phyloP scores from a whole-genome alignment of 2,797 vertebrate species.

The Catharus ustulatus region DNA sequence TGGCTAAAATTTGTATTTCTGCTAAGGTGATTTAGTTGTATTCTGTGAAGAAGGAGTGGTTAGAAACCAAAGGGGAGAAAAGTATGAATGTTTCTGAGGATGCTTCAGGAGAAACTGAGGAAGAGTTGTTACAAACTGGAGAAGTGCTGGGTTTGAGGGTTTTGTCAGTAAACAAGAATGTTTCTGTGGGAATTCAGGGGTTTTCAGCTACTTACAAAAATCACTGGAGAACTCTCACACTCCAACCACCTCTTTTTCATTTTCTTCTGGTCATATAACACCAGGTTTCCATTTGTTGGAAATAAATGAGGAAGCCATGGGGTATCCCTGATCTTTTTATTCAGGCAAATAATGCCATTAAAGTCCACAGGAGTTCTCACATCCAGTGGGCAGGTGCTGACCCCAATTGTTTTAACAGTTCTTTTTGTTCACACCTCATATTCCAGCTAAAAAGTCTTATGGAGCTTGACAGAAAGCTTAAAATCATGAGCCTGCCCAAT shows the following conservation, averaged over 20 bases:
- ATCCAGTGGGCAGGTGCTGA: slow-evolving; percentile 63
- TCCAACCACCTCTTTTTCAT: slow-evolving; percentile 27
- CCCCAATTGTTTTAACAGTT: slow-evolving; percentile 65
- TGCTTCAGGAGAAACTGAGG: neutral
- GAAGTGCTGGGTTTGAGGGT: neutral
- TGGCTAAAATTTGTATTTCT: slow-evolving; percentile 43
- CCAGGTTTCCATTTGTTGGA: slow-evolving; percentile 61
- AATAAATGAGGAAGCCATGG: slow-evolving; percentile 50
- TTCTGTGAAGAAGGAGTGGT: neutral
- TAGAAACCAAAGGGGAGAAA: slow-evolving; percentile 6
- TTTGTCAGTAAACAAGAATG: neutral
- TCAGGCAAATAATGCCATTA: slow-evolving; percentile 25
- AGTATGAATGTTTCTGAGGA: neutral
- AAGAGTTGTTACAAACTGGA: neutral
- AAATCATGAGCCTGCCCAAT: neutral
- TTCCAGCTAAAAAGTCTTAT: slow-evolving; percentile 6
- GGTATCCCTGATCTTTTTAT: slow-evolving; percentile 35
- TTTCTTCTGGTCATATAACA: slow-evolving; percentile 44
- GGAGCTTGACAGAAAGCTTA: slow-evolving; percentile 36
- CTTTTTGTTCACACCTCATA: slow-evolving; percentile 61
- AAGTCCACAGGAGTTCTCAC: slow-evolving; percentile 49
- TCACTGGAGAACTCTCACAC: neutral
- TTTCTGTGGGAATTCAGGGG: neutral
- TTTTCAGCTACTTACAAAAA: neutral
- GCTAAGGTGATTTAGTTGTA: slow-evolving; percentile 24